phyloP scores from a whole-genome alignment of 1,140 invertebrate species.

The Sitobion miscanthi region DNA sequence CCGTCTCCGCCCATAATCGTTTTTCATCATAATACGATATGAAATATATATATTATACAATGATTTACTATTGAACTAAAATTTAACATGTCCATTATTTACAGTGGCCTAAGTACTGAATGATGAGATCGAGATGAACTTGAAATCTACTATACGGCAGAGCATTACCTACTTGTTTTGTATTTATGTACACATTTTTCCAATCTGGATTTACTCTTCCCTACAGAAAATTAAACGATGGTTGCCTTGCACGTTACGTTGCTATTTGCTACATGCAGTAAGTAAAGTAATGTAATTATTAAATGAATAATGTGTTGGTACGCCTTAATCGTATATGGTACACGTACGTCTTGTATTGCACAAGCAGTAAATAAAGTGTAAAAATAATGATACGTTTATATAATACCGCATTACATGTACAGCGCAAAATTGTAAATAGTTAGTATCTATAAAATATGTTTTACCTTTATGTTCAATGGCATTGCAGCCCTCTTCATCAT shows the following conservation, averaged over 20 bases:
- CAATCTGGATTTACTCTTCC: not conserved
- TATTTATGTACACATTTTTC: not conserved
- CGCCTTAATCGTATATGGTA: not conserved
- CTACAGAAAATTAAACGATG: not conserved
- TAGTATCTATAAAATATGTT: not conserved
- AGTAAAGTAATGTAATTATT: no score
- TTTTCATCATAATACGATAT: not conserved
- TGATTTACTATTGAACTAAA: not conserved
- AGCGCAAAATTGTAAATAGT: no score
- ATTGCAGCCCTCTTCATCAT: conserved; percentile 80
- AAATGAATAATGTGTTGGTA: not conserved
- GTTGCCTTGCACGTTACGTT: not conserved
- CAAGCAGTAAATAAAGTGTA: not conserved
- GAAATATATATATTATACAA: no score
- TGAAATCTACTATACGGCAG: not conserved
- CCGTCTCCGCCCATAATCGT: not conserved
- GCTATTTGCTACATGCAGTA: no score
- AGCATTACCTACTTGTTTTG: not conserved
- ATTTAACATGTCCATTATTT: not conserved
- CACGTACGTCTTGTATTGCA: not conserved
- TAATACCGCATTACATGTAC: no score
- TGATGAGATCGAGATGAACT: not conserved
- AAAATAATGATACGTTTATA: not conserved
- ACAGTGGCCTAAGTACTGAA: not conserved
- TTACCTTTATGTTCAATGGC: conserved; percentile 67